phyloP scores from a whole-genome alignment of 2,113 vertebrate genomes.

The Daboia siamensis region DNA sequence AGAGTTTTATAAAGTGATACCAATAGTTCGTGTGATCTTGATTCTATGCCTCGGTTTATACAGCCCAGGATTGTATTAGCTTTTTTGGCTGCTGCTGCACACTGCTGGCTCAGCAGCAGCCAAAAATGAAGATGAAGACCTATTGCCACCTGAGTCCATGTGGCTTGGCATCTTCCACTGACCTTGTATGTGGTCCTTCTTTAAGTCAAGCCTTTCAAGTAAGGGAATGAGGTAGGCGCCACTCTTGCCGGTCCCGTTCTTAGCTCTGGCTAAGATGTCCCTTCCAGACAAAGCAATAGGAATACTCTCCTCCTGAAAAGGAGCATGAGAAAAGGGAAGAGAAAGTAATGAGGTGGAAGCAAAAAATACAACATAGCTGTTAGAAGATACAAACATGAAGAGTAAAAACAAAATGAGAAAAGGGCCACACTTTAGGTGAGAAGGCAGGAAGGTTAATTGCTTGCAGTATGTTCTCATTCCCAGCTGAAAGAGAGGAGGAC shows the following conservation, averaged over 20 bases:
- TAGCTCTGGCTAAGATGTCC: conserved; percentile 98
- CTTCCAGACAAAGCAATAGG: conserved; percentile 99
- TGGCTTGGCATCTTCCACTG: conserved; percentile 38
- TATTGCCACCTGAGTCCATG: too few species aligned
- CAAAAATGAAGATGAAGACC: too few species aligned
- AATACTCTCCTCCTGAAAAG: conserved; percentile 95
- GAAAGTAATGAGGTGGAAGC: neutral
- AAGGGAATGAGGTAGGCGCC: conserved; percentile 99
- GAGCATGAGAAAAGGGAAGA: neutral
- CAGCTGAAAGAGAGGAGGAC: neutral
- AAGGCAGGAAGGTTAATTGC: neutral
- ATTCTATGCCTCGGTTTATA: too few species aligned
- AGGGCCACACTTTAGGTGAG: neutral
- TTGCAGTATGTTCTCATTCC: neutral
- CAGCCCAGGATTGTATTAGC: too few species aligned
- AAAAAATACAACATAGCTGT: neutral
- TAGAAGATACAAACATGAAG: neutral
- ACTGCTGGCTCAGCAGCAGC: too few species aligned
- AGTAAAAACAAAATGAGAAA: neutral
- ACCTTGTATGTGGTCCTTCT: conserved; percentile 99
- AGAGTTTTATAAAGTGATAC: too few species aligned
- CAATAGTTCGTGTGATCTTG: too few species aligned
- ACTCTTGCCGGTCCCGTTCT: conserved; percentile 99
- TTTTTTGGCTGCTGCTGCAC: too few species aligned
- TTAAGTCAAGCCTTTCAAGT: conserved; percentile 99